Percentiles rank a stretch among this genome's conserved stretches.
Evolutionary conservation across 2,797 vertebrate species (phyloP).

Genomic region (Eulemur rubriventer): DNA sequence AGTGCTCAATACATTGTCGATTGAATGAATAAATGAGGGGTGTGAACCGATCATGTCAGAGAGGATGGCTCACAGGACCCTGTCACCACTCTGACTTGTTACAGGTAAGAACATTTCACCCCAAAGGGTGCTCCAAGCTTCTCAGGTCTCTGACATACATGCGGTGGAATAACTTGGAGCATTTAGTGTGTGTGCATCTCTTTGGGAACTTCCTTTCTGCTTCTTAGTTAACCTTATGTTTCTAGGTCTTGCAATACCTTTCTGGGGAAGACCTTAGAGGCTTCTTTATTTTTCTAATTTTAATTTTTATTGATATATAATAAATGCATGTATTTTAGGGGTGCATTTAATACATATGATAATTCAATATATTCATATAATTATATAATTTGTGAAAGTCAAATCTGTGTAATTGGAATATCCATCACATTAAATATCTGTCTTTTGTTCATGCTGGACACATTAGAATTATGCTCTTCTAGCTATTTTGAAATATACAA

Average conservation of each 20-base stretch:
- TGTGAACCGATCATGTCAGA: not conserved
- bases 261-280: not conserved
- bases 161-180: too few relatives aligned
- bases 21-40: not conserved
- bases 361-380: not conserved
- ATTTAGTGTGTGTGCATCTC: fast-evolving
- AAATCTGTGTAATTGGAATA: not conserved
- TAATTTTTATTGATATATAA: not conserved
- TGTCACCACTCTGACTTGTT: too few relatives aligned
- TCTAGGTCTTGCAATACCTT: not conserved
- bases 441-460: not conserved
- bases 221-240: not conserved
- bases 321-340: not conserved
- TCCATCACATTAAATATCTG: not conserved
- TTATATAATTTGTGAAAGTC: not conserved
- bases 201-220: fast-evolving
- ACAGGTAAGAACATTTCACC: too few relatives aligned
- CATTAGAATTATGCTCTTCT: not conserved
- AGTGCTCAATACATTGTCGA: not conserved
- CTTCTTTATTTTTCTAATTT: not conserved
- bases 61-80: not conserved
- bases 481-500: not conserved
- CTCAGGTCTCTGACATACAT: fast-evolving
- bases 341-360: not conserved
- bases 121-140: fast-evolving